phyloP scores from a whole-genome alignment of 1,140 invertebrate species.

The Pentalonia nigronervosa region DNA sequence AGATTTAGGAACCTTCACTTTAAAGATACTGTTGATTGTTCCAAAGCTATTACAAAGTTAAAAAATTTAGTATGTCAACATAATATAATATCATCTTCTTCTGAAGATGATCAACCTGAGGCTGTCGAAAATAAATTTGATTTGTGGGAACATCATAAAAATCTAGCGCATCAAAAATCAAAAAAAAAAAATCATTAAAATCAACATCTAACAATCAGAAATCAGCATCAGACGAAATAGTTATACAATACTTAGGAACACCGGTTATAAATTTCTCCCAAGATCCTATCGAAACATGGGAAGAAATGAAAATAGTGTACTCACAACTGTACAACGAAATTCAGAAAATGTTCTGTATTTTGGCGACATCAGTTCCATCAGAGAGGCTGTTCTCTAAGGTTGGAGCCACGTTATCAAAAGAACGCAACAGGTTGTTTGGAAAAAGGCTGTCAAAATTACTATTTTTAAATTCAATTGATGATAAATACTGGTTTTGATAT shows the following conservation, averaged over 20 bases:
- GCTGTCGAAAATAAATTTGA: neutral
- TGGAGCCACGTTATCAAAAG: constrained; percentile 58
- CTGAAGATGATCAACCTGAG: neutral
- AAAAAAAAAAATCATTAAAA: neutral
- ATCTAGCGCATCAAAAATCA: neutral
- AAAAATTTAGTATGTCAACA: neutral
- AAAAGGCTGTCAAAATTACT: constrained; percentile 23
- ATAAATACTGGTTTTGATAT: neutral
- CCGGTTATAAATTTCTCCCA: constrained; percentile 55
- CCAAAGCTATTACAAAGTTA: neutral
- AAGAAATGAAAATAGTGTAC: constrained; percentile 63
- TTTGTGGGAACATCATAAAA: neutral
- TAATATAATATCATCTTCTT: neutral
- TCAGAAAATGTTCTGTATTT: constrained; percentile 62
- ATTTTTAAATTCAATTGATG: neutral
- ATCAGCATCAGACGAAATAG: constrained; percentile 1
- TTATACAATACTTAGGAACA: constrained; percentile 26
- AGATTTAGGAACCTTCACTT: neutral
- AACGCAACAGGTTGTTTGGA: constrained; percentile 56
- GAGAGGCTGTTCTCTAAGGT: constrained; percentile 65
- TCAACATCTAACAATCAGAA: neutral
- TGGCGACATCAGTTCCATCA: constrained; percentile 64
- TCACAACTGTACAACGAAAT: constrained; percentile 62
- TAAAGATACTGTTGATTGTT: neutral
- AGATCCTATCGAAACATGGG: constrained; percentile 64